These are phyloP conservation scores for Holacanthus passer DNA, from an alignment of 2,113 vertebrate genomes.

Conservation along the genomic window DNA sequence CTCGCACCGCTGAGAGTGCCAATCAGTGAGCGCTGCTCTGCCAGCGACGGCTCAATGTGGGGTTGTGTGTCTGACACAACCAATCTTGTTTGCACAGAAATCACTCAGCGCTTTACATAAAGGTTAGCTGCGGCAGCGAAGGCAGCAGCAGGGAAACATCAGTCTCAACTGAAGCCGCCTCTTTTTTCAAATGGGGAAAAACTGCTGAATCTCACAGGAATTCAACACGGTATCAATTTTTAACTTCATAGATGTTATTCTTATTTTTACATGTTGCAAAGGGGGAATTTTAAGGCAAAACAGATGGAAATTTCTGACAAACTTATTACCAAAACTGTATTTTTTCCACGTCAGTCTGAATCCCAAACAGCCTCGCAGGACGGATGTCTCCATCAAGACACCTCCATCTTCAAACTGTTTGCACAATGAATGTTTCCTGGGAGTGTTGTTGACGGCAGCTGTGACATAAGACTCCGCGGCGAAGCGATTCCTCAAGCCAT, in stretches of 20 bases:
- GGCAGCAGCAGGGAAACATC: neutral
- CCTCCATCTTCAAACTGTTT: neutral
- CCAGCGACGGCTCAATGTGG: conserved; percentile 6
- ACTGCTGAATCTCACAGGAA: neutral
- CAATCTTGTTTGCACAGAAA: conserved; percentile 25
- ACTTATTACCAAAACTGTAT: neutral
- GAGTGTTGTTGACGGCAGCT: conserved; percentile 35
- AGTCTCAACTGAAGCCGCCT: neutral
- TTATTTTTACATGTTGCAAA: neutral
- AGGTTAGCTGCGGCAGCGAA: neutral
- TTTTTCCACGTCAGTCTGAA: neutral
- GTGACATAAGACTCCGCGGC: conserved; percentile 38
- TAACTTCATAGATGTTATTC: neutral
- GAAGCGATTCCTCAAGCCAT: conserved; percentile 22
- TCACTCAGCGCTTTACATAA: conserved; percentile 30
- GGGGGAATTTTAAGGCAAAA: neutral
- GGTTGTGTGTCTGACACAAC: conserved; percentile 12
- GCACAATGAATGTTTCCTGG: conserved; percentile 17
- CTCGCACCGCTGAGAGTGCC: neutral
- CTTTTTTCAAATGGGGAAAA: neutral
- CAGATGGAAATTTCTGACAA: neutral
- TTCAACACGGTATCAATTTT: neutral
- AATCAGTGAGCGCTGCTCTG: conserved; percentile 10
- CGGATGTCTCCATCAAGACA: neutral
- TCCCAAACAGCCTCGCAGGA: neutral